These are phyloP conservation scores for Microtus ochrogaster DNA, from an alignment of 2,113 vertebrate genomes.

Conservation along the genomic window DNA sequence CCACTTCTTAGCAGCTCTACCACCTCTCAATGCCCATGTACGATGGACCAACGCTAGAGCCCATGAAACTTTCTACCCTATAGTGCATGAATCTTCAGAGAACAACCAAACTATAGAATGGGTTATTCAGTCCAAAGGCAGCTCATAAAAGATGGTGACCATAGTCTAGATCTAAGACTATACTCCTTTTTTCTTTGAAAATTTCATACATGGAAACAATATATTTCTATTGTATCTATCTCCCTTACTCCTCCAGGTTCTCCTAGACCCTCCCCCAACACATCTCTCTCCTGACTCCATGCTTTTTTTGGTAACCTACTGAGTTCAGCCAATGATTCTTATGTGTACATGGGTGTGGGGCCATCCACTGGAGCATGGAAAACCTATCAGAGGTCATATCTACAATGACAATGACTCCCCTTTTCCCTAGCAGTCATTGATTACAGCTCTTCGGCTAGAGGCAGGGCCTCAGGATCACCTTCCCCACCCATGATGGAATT, in stretches of 20 bases:
- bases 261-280: neutral
- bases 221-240: neutral
- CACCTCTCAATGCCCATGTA: neutral
- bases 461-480: neutral
- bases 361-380: neutral
- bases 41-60: neutral
- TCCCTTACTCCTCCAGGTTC: neutral
- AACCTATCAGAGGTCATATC: neutral
- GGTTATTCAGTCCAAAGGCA: neutral
- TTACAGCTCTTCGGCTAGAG: neutral
- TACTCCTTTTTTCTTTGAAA: neutral
- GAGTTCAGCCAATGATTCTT: neutral
- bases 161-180: neutral
- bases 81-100: neutral
- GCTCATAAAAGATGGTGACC: neutral
- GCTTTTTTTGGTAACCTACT: neutral
- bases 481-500: neutral
- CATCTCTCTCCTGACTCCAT: neutral
- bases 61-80: neutral
- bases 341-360: neutral
- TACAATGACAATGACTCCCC: neutral
- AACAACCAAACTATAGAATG: neutral
- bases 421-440: neutral
- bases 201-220: too few species aligned
- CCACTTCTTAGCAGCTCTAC: neutral